Conservation (phyloP, 2,797 vertebrate genomes). For the Pteropus rufus region DNA sequence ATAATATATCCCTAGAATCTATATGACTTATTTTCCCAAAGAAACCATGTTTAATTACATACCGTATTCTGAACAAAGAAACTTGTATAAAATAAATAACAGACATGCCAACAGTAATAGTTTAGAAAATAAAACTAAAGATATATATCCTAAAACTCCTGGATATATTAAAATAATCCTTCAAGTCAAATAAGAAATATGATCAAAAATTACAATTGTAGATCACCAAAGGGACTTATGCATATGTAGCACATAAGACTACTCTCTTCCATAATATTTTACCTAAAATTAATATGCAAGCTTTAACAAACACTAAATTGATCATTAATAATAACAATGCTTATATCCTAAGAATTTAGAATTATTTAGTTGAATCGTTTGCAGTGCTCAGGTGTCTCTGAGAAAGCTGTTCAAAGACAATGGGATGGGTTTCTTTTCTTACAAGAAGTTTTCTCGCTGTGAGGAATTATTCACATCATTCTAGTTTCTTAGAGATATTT, state of each 20-base stretch:
- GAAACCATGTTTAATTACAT: background rate
- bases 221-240: background rate
- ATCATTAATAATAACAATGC: background rate
- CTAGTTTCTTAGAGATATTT: background rate
- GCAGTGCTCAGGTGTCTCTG: background rate
- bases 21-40: background rate
- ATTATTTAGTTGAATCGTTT: background rate
- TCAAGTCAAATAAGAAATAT: slow-evolving; percentile 2
- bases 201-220: background rate
- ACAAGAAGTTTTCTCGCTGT: background rate
- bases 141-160: background rate
- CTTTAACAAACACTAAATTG: background rate
- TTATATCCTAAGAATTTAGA: background rate
- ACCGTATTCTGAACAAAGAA: background rate
- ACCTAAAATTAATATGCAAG: background rate
- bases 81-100: slow-evolving; percentile 24
- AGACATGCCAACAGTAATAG: background rate
- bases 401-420: slow-evolving; percentile 1
- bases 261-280: background rate
- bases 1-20: background rate
- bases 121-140: background rate
- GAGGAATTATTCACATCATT: background rate
- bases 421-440: background rate
- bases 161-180: background rate
- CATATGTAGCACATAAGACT: background rate